Base-by-base conservation (phyloP, 2,113 vertebrate species). In the Pachyramphus minor region DNA sequence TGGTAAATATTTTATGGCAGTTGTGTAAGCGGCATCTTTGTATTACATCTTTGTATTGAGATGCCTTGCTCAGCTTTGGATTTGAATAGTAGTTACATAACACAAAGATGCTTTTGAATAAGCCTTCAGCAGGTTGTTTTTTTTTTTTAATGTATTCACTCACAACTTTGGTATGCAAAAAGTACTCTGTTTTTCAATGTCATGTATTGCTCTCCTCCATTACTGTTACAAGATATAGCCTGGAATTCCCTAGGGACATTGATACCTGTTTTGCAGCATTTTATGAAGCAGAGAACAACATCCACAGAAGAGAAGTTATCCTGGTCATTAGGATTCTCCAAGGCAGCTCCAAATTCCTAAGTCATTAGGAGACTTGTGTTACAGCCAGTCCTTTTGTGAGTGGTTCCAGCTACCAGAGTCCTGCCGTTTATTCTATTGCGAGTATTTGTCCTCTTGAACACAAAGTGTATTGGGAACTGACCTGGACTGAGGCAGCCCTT, bases 1-100 rank as follows among this genome's bases (percentile, higher is more conserved):
- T 0, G 2, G 12, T 53, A 44, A 63, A 52, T 82, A 64, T 72
- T 93, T 87, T 63, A 28, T 33, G 55, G 16, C 39, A 39, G 42
- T 63, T 90, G 35, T 91, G 12, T 37, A 49, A 93, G 64, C 35
- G 33, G 5, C 21, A 18, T 42, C 6, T 66, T 87, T 87, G 58
- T 60, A 10, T 81, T 84, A 27, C 19, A n/a, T n/a, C n/a, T n/a
- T n/a, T n/a, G n/a, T n/a, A n/a, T n/a, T n/a, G n/a, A n/a, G n/a
- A n/a, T n/a, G n/a, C n/a, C n/a, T n/a, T 71, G 30, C 31, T 77
- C 53, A 39, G 33, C 19, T 88, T 76, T n/a, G 41, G 3, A 31
- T 88, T 76, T 95, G 58, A 64, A 28, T 90, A 12, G 17, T 72
- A 9, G 60, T 97, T 95, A 72, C 7, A 1, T 94, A 84, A 79